These are phyloP conservation scores for Malachius bipustulatus DNA, from an alignment of 2,888 invertebrate species.

Conservation along the genomic window DNA sequence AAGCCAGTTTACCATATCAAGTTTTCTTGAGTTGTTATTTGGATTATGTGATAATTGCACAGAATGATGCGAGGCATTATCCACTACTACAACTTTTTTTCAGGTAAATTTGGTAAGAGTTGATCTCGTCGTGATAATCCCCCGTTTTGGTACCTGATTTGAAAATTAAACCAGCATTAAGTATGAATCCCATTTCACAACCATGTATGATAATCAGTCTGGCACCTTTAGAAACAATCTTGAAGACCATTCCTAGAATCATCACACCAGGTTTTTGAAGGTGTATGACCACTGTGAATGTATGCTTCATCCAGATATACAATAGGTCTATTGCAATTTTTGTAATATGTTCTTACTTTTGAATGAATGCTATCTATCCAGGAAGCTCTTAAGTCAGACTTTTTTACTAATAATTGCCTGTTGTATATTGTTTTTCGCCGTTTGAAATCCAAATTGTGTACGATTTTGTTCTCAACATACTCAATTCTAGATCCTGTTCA, in stretches of 20 bases:
- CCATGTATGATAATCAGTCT: slow-evolving; percentile 1
- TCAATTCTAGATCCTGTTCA: too few species aligned
- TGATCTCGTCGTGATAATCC: neutral
- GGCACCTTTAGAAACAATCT: slow-evolving; percentile 1
- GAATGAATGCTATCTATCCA: too few species aligned
- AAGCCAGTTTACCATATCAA: slow-evolving; percentile 2
- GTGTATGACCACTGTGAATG: neutral
- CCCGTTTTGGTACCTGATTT: neutral
- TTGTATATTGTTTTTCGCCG: too few species aligned
- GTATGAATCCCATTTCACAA: neutral
- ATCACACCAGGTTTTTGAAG: neutral
- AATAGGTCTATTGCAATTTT: neutral
- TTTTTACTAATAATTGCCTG: too few species aligned
- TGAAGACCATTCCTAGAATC: neutral
- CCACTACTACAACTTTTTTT: neutral
- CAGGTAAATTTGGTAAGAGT: neutral
- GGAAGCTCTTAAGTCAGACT: too few species aligned
- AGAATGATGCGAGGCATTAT: neutral
- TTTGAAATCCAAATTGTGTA: too few species aligned
- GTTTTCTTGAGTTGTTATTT: neutral
- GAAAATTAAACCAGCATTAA: neutral
- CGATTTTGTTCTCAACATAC: too few species aligned
- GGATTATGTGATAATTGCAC: slow-evolving; percentile 1
- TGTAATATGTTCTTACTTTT: too few species aligned
- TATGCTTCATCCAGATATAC: neutral